Evolutionary conservation across 2,113 vertebrate genomes (phyloP).

Genomic region (Gallinago media): DNA sequence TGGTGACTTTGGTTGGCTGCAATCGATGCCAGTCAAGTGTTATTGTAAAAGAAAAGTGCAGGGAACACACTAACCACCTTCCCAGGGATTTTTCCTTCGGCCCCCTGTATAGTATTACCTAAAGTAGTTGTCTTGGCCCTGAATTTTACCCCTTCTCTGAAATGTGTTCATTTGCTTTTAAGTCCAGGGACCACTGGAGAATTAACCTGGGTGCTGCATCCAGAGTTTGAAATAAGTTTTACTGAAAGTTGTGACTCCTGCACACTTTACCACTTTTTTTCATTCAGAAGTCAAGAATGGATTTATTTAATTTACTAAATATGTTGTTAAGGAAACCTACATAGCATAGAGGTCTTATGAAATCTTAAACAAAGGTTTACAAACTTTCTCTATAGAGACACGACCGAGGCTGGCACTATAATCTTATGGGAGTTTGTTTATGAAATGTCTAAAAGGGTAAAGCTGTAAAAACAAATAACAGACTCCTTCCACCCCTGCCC

Average conservation of each 20-base stretch:
- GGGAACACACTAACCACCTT: neutral
- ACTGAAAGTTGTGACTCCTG: neutral
- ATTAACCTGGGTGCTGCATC: neutral
- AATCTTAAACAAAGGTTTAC: slow-evolving; percentile 2
- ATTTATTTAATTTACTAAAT: slow-evolving; percentile 22
- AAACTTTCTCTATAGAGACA: neutral
- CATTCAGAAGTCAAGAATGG: neutral
- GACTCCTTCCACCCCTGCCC: neutral
- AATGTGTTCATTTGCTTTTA: slow-evolving; percentile 4
- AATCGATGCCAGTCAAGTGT: neutral
- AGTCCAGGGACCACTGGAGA: neutral
- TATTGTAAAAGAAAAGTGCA: neutral
- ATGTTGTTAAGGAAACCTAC: slow-evolving; percentile 8
- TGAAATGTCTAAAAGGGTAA: neutral
- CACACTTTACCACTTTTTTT: neutral
- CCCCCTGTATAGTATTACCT: neutral
- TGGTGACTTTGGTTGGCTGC: neutral
- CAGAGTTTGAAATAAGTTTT: neutral
- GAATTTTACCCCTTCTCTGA: neutral
- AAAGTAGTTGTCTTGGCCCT: neutral
- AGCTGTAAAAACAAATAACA: neutral
- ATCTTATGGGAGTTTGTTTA: neutral
- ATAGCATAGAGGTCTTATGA: neutral
- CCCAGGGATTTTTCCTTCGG: rapidly evolving
- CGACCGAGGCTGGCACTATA: neutral